These are phyloP conservation scores for Potorous gilbertii DNA, from an alignment of 2,797 vertebrate species.

Conservation along the genomic window DNA sequence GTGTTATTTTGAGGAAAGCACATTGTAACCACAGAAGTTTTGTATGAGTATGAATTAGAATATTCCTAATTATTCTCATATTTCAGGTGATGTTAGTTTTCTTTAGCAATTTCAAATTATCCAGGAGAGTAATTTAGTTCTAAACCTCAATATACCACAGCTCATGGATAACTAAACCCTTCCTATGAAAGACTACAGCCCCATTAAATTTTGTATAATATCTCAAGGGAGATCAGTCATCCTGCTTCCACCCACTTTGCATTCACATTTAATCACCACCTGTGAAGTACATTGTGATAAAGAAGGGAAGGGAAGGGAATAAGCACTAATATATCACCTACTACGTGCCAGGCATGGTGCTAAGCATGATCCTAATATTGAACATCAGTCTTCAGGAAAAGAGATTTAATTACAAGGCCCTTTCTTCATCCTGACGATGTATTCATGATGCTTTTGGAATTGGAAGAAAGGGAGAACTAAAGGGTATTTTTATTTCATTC, in stretches of 20 bases:
- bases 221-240: not conserved
- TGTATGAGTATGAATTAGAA: not conserved
- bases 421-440: not conserved
- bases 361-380: not conserved
- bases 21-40: not conserved
- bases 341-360: not conserved
- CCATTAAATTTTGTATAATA: not conserved
- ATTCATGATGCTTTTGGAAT: not conserved
- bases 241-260: not conserved
- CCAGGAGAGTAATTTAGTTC: not conserved
- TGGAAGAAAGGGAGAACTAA: not conserved
- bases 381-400: not conserved
- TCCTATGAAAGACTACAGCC: not conserved
- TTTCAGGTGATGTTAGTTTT: not conserved
- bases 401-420: not conserved
- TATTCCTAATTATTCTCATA: not conserved
- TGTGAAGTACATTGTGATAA: not conserved
- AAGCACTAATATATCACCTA: not conserved
- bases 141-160: not conserved
- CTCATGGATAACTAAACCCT: not conserved
- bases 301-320: not conserved
- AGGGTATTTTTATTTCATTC: not conserved
- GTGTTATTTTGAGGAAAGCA: not conserved
- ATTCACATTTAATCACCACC: not conserved
- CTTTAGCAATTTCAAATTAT: not conserved